Evolutionary conservation across 2,888 invertebrate species (phyloP).

Genomic region (Rhopalosiphum nymphaeae): DNA sequence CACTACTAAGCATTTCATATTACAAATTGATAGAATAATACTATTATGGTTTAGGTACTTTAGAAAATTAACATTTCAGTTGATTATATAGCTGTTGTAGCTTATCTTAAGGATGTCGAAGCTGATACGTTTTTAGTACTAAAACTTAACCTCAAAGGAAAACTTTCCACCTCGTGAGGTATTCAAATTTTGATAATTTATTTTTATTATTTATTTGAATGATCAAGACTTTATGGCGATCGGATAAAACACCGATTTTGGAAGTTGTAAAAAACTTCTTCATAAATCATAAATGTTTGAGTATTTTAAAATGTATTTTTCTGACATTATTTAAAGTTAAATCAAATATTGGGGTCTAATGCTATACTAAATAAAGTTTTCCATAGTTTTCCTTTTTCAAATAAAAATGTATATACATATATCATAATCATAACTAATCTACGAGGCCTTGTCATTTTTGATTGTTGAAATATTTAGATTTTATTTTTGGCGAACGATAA

Average conservation of each 20-base stretch:
- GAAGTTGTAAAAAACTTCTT: not conserved
- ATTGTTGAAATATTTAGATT: not conserved
- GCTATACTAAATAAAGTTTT: not conserved
- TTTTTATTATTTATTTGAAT: not conserved
- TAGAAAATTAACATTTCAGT: not conserved
- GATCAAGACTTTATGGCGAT: not conserved
- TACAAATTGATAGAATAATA: not conserved
- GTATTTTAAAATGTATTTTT: not conserved
- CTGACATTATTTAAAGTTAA: not conserved
- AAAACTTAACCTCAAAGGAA: not conserved
- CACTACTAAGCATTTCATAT: not conserved
- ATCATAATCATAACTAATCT: not conserved
- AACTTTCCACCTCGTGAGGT: not conserved
- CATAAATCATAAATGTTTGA: not conserved
- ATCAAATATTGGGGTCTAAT: not conserved
- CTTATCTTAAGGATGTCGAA: not conserved
- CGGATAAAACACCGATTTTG: not conserved
- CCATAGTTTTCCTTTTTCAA: not conserved
- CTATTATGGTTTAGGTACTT: not conserved
- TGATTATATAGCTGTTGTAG: not conserved
- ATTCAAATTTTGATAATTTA: not conserved
- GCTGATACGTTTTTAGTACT: not conserved
- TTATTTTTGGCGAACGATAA: not conserved
- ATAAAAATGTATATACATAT: not conserved
- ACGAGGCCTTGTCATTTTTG: not conserved